These are phyloP conservation scores for Steinernema carpocapsae DNA, from an alignment of 2,888 invertebrate genomes.

Conservation along the genomic window DNA sequence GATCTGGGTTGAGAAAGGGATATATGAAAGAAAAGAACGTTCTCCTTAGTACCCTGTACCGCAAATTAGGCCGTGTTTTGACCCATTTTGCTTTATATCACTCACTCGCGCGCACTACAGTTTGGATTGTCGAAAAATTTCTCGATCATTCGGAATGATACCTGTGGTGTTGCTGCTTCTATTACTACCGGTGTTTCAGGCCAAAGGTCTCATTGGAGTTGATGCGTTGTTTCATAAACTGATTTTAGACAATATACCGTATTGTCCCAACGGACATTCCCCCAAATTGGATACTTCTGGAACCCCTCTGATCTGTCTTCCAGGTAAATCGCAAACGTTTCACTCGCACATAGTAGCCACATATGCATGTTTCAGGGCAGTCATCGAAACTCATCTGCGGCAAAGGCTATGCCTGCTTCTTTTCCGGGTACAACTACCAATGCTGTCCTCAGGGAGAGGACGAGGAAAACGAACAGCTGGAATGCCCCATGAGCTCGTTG, in stretches of 20 bases:
- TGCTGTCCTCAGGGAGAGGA: constrained; percentile 65
- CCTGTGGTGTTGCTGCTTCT: constrained; percentile 7
- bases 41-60: constrained; percentile 31
- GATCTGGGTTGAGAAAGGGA: constrained; percentile 5
- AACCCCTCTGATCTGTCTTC: constrained; percentile 61
- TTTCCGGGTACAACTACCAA: constrained; percentile 67
- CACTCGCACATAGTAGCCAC: not conserved
- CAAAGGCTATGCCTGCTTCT: constrained; percentile 61
- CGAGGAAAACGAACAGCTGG: constrained; percentile 50
- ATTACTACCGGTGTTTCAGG: not conserved
- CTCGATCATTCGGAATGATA: not conserved
- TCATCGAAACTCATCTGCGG: constrained; percentile 60
- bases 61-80: constrained; percentile 34
- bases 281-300: constrained; percentile 57
- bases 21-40: constrained; percentile 14
- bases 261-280: constrained; percentile 61
- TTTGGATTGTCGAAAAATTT: constrained; percentile 11
- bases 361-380: constrained; percentile 45
- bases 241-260: constrained; percentile 23
- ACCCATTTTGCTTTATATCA: constrained; percentile 36
- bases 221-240: not conserved
- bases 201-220: not conserved
- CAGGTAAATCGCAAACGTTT: constrained; percentile 49
- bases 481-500: constrained; percentile 49
- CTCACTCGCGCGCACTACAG: constrained; percentile 6